Conservation (phyloP, 1,140 invertebrate genomes). For the Drosophila arawakana region DNA sequence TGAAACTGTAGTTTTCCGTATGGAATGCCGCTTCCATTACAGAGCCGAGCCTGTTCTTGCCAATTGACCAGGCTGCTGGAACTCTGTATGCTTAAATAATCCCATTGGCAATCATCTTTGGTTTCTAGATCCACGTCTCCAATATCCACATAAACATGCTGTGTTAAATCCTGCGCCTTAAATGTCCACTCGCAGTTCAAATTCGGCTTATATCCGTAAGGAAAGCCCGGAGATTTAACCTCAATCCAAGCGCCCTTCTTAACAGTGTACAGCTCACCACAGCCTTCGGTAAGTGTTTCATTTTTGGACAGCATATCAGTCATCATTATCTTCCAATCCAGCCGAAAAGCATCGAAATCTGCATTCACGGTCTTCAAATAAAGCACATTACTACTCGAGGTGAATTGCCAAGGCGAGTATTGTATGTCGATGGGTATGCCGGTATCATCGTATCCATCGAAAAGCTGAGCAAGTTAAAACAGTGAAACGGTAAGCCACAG, state of each 20-base stretch:
- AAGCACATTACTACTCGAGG: slow-evolving; percentile 88
- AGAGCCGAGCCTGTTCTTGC: slow-evolving; percentile 82
- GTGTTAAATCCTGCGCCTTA: slow-evolving; percentile 85
- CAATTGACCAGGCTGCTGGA: slow-evolving; percentile 63
- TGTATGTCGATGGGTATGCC: slow-evolving; percentile 86
- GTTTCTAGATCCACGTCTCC: slow-evolving; percentile 86
- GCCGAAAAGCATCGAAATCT: slow-evolving; percentile 85
- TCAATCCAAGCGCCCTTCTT: slow-evolving; percentile 26
- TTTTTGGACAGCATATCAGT: slow-evolving; percentile 18
- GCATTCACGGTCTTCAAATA: slow-evolving; percentile 86
- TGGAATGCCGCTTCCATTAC: slow-evolving; percentile 31
- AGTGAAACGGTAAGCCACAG: not conserved
- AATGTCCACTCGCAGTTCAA: slow-evolving; percentile 92
- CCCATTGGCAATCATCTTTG: slow-evolving; percentile 85
- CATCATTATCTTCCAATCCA: slow-evolving; percentile 86
- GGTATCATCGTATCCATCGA: slow-evolving; percentile 89
- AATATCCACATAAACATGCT: slow-evolving; percentile 87
- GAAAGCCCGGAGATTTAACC: slow-evolving; percentile 91
- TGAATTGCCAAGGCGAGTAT: slow-evolving; percentile 84
- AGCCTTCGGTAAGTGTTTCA: slow-evolving; percentile 22
- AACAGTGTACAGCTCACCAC: slow-evolving; percentile 36
- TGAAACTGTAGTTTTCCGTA: slow-evolving; percentile 16
- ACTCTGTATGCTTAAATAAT: slow-evolving; percentile 85
- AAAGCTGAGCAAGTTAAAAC: slow-evolving; percentile 47
- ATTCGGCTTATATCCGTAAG: slow-evolving; percentile 88